A percentile compares a stretch with the other conserved stretches of the same genome.
Evolutionary conservation across 2,113 vertebrate species (phyloP).

Genomic region (Suricata suricatta): DNA sequence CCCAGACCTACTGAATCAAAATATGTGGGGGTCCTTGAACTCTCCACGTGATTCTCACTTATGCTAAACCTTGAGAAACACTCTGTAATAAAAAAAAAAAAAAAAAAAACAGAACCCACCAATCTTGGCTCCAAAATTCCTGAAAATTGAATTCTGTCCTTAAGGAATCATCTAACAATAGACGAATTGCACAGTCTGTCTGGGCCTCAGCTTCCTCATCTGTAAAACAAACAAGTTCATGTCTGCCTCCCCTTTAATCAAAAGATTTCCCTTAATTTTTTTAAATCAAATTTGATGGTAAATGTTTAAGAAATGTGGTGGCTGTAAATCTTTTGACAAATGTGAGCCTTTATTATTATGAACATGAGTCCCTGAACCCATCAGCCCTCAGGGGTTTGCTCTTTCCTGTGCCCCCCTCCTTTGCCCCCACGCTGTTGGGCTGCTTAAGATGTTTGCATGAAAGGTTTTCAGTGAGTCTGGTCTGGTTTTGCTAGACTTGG

Average conservation of each 20-base stretch:
- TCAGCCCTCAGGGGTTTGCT: neutral
- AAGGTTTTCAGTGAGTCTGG: neutral
- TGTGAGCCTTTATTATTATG: constrained; percentile 27
- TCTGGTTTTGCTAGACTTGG: constrained; percentile 58
- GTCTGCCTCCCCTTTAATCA: neutral
- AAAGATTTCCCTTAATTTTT: neutral
- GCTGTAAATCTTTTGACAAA: constrained; percentile 20
- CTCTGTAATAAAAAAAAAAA: neutral
- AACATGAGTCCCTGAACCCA: neutral
- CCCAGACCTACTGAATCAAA: neutral
- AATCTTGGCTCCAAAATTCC: neutral
- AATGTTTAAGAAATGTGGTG: constrained; percentile 30
- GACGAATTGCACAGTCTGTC: neutral
- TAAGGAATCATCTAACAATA: neutral
- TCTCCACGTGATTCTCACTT: neutral
- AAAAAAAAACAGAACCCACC: neutral
- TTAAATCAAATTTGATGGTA: neutral
- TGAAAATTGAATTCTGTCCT: neutral
- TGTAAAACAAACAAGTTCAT: neutral
- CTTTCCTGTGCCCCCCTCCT: neutral
- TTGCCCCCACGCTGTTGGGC: neutral
- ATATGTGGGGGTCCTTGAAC: neutral
- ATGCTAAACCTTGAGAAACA: neutral
- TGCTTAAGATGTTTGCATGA: neutral
- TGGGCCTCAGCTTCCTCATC: neutral